Conservation (phyloP, 1,140 invertebrate species). For the Neuroterus valhalla region DNA sequence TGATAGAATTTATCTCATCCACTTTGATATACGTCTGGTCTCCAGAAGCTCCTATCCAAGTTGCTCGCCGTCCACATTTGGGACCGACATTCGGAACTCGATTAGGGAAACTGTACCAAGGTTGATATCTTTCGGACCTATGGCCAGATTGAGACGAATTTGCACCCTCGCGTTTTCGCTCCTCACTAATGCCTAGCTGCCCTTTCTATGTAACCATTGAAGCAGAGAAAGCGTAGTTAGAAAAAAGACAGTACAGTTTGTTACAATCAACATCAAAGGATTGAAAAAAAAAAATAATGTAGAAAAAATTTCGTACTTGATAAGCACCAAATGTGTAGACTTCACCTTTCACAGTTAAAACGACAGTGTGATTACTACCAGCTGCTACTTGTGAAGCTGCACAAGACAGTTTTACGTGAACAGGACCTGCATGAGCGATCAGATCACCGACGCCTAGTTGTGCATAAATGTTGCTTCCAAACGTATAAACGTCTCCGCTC, state of each 20-base stretch:
- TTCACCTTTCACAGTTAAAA: conserved; percentile 92
- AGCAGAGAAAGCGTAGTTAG: not conserved
- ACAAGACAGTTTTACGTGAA: conserved; percentile 84
- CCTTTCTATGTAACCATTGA: conserved; percentile 81
- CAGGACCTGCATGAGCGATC: conserved; percentile 82
- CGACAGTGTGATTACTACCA: conserved; percentile 95
- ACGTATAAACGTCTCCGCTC: conserved; percentile 89
- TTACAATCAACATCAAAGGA: too few species aligned
- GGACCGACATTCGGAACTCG: conserved; percentile 87
- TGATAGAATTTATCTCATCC: conserved; percentile 95
- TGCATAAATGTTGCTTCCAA: conserved; percentile 95
- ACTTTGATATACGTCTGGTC: conserved; percentile 96
- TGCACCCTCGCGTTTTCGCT: conserved; percentile 63
- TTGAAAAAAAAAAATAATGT: conserved; percentile 38
- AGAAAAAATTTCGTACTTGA: conserved; percentile 78
- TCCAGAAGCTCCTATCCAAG: conserved; percentile 94
- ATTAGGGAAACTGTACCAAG: conserved; percentile 89
- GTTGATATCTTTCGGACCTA: conserved; percentile 68
- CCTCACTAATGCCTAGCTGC: conserved; percentile 85
- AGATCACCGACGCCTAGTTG: conserved; percentile 94
- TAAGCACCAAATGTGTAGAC: conserved; percentile 95
- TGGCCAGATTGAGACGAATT: conserved; percentile 60
- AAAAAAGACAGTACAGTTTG: not conserved
- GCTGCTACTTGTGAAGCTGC: conserved; percentile 87
- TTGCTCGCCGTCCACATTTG: conserved; percentile 87